A percentile compares a stretch with the other conserved stretches of the same genome.
Conservation (phyloP, 2,797 vertebrate genomes). For the Sebastolobus alascanus region DNA sequence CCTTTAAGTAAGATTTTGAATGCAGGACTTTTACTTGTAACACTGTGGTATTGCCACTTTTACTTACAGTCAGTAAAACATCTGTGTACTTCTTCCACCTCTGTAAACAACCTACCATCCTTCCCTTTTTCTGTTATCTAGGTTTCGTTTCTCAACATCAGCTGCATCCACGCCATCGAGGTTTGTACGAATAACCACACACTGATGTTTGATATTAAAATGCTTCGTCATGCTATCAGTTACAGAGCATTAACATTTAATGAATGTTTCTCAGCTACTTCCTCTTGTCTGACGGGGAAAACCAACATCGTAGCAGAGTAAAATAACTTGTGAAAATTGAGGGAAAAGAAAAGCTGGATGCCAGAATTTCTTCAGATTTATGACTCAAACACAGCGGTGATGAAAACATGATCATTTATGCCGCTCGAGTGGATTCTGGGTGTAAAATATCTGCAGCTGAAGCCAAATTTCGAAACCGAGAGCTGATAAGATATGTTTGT, state of each 20-base stretch:
- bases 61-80: too few relatives aligned
- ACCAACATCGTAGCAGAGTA: background rate
- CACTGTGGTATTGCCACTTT: too few relatives aligned
- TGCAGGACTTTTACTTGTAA: too few relatives aligned
- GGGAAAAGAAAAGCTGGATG: background rate
- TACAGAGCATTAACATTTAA: background rate
- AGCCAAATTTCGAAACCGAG: background rate
- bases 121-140: constrained; percentile 1
- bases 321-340: background rate
- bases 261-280: background rate
- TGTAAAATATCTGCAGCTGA: background rate
- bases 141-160: background rate
- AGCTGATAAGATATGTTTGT: background rate
- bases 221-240: background rate
- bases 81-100: background rate
- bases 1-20: too few relatives aligned
- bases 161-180: too few relatives aligned
- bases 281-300: background rate
- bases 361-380: fast-evolving
- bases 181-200: background rate
- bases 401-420: background rate
- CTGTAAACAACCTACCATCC: background rate
- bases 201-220: background rate
- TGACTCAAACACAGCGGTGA: background rate
- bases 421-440: background rate